Percentiles rank a stretch among this genome's conserved stretches.
Evolutionary conservation across 2,797 vertebrate genomes (phyloP).

Genomic region (Platyrinchus mystaceus): DNA sequence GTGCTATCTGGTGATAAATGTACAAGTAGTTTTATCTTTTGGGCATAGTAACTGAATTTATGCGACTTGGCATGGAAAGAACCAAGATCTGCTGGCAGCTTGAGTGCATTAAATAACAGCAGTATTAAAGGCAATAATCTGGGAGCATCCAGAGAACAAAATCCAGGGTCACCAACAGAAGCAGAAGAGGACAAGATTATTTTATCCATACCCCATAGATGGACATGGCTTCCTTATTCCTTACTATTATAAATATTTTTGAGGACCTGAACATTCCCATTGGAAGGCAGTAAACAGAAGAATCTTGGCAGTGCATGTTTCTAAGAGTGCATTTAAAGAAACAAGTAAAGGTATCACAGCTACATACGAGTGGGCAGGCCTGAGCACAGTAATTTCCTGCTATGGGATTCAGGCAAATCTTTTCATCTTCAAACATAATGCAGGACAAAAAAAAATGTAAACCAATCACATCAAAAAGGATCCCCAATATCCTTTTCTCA

Average conservation of each 20-base stretch:
- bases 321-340: slow-evolving; percentile 3
- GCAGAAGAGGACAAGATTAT: not conserved
- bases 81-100: not conserved
- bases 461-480: not conserved
- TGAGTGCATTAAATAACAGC: not conserved
- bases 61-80: not conserved
- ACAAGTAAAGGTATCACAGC: not conserved
- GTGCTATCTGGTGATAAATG: slow-evolving; percentile 7
- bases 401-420: not conserved
- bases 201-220: not conserved
- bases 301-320: not conserved
- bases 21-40: not conserved
- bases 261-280: not conserved
- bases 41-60: not conserved
- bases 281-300: not conserved
- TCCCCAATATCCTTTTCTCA: not conserved
- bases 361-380: not conserved
- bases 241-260: not conserved
- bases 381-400: not conserved
- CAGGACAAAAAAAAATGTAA: not conserved
- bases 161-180: not conserved
- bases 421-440: not conserved
- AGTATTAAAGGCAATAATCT: not conserved
- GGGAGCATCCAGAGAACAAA: not conserved
- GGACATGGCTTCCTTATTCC: not conserved